Evolutionary conservation across 2,797 vertebrate species (phyloP).

Genomic region (Pelochelys cantorii): DNA sequence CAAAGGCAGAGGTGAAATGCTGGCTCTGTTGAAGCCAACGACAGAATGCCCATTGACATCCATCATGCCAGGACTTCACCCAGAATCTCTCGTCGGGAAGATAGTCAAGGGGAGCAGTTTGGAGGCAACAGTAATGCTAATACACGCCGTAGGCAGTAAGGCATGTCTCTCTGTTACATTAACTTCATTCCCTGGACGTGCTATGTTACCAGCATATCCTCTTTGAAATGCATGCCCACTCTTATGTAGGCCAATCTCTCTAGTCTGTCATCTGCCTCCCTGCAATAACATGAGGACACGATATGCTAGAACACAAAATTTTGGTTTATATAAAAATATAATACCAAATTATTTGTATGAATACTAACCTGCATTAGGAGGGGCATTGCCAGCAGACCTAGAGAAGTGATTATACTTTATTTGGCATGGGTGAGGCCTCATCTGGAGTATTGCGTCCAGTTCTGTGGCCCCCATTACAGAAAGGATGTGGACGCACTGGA

Average conservation of each 20-base stretch:
- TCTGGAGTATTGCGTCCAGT: too few relatives aligned
- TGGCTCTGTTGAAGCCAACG: neutral
- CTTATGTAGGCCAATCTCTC: neutral
- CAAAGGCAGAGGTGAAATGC: constrained; percentile 6
- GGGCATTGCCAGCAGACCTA: too few relatives aligned
- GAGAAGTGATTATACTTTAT: too few relatives aligned
- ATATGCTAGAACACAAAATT: neutral
- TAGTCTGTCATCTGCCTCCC: neutral
- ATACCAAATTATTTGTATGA: neutral
- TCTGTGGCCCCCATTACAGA: too few relatives aligned
- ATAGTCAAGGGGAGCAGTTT: neutral
- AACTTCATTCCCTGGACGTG: neutral
- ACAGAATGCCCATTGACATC: neutral
- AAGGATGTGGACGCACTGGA: too few relatives aligned
- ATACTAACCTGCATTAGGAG: too few relatives aligned
- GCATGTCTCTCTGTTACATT: neutral
- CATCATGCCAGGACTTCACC: neutral
- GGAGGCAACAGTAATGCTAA: neutral
- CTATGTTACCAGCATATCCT: neutral
- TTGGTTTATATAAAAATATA: neutral
- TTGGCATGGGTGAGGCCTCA: too few relatives aligned
- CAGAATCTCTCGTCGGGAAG: neutral
- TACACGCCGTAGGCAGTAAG: neutral
- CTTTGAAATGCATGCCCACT: neutral
- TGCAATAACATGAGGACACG: neutral